Base-by-base conservation (phyloP, 2,888 invertebrate species). In the Erebia aethiops region DNA sequence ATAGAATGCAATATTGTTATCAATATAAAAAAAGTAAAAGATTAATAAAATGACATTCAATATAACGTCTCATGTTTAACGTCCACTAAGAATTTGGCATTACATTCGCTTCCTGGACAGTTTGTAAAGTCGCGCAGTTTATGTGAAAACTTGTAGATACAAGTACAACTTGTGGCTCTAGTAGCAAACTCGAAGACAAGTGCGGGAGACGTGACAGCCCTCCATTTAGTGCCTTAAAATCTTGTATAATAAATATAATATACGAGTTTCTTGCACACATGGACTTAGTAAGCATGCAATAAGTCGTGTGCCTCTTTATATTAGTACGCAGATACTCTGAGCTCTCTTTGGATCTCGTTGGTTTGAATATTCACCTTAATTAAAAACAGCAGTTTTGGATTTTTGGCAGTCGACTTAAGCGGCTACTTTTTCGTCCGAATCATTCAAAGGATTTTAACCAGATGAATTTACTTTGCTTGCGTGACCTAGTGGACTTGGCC, bases 131-230 rank as follows among this genome's bases (percentile, higher is more conserved):
- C 88, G 84, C 80, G 80, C 84, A 88, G 87, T 90, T 92, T 91
- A 91, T 91, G 91, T 87, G 90, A 86, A 90, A 92, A 92, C 87
- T 91, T 92, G 85, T 76, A 81, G 87, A 87, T 86, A 85, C 82
- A 84, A 83, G n/a, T n/a, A n/a, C n/a, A n/a, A n/a, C n/a, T n/a
- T 80, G 85, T 80, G 84, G 83, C 83, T 84, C 82, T 75, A 75
- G 81, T 76, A 76, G 76, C 80, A 81, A 89, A 90, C 85, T 90
- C 83, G 83, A 82, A 81, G 87, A 90, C 90, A 88, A 90, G 91
- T 90, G 90, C 83, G 78, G 81, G 79, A 78, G 84, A 91, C 91
- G 91, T 91, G 91, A 91, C 87, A 81, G 84, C 83, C 83, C 80
- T 73, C 67, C 72, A 72, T 74, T 73, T 71, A 75, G 75, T 75